Conservation (phyloP, 2,113 vertebrate species). For the Penelope pileata region DNA sequence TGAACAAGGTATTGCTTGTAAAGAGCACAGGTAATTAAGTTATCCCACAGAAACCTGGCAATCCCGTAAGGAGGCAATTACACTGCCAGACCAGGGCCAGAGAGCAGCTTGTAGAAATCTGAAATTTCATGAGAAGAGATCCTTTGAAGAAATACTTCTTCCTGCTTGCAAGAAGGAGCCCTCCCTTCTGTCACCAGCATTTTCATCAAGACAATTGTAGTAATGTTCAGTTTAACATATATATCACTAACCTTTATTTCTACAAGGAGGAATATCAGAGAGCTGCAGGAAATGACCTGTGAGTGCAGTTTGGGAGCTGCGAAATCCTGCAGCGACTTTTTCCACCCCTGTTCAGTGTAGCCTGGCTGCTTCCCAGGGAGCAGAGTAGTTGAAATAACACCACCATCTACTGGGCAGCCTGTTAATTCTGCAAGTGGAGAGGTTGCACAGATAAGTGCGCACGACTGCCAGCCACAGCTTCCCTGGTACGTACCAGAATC, state of each 20-base stretch:
- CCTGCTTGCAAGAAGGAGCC: background rate
- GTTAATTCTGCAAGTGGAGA: background rate
- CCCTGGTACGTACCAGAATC: background rate
- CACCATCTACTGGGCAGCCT: constrained; percentile 79
- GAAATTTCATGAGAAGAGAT: background rate
- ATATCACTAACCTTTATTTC: background rate
- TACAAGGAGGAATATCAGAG: background rate
- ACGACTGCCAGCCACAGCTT: background rate
- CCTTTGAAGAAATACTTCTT: background rate
- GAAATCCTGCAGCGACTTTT: background rate
- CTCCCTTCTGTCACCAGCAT: background rate
- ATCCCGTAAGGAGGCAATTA: background rate
- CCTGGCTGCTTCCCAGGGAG: background rate
- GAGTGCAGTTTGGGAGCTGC: background rate
- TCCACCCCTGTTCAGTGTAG: background rate
- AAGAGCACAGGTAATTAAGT: background rate
- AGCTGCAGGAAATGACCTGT: background rate
- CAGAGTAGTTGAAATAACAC: constrained; percentile 75
- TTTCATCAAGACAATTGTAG: background rate
- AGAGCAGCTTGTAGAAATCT: background rate
- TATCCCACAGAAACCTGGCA: background rate
- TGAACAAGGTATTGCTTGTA: background rate
- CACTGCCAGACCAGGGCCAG: background rate
- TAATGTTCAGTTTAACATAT: background rate
- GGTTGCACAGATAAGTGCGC: rapidly evolving